A percentile compares a stretch with the other conserved stretches of the same genome.
Conservation (phyloP, 2,888 invertebrate species). For the Leucophenga maculata region DNA sequence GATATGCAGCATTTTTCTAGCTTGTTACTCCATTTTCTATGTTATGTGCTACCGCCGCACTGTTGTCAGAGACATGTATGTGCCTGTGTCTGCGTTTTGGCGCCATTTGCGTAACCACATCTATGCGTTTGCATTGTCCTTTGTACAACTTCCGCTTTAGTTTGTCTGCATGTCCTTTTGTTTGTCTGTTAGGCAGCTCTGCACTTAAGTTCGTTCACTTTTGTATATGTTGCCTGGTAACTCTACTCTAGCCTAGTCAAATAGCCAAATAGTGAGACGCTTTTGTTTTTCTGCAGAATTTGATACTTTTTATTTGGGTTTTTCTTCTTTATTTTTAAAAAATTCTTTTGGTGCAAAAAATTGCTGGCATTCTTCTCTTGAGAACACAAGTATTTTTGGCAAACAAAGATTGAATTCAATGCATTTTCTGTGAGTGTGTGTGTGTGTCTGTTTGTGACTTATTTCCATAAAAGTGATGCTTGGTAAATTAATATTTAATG, state of each 20-base stretch:
- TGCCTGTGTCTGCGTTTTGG: slow-evolving; percentile 29
- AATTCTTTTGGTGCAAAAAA: background rate
- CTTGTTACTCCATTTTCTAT: background rate
- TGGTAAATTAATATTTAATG: background rate
- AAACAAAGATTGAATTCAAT: slow-evolving; percentile 44
- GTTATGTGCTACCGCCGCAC: background rate
- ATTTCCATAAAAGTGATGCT: background rate
- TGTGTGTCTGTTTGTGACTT: slow-evolving; percentile 46
- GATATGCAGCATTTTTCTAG: background rate
- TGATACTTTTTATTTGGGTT: slow-evolving; percentile 54
- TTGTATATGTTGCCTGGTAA: too few species aligned
- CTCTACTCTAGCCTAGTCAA: slow-evolving; percentile 55
- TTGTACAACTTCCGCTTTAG: slow-evolving; percentile 57
- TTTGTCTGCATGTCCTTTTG: slow-evolving; percentile 23
- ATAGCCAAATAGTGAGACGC: slow-evolving; percentile 53
- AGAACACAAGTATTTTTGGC: slow-evolving; percentile 12
- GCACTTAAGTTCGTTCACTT: too few species aligned
- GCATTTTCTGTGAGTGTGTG: slow-evolving; percentile 52
- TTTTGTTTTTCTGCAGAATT: slow-evolving; percentile 59
- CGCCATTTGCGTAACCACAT: slow-evolving; percentile 27
- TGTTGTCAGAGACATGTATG: background rate
- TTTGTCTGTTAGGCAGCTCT: slow-evolving; percentile 38
- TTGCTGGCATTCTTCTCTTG: background rate
- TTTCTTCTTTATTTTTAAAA: slow-evolving; percentile 11
- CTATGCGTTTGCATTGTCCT: slow-evolving; percentile 57